Percentiles rank a stretch among this genome's conserved stretches.
Conservation (phyloP, 2,888 invertebrate genomes). For the Auanema sp. region DNA sequence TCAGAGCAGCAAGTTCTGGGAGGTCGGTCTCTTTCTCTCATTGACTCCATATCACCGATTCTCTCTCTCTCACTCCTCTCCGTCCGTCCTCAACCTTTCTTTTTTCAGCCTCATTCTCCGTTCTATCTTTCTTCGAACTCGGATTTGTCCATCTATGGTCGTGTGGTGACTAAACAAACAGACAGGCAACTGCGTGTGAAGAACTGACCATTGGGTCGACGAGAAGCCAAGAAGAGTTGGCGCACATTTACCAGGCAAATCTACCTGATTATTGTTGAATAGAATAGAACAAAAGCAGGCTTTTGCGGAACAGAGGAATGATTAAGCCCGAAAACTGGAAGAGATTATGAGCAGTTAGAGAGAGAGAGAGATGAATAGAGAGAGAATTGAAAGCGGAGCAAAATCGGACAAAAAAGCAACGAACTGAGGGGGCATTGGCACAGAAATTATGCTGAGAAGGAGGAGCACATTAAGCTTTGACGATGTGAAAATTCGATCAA, state of each 20-base stretch:
- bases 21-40: too few relatives aligned
- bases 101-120: not conserved
- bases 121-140: conserved; percentile 4
- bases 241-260: conserved; percentile 1
- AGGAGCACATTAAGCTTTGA: too few relatives aligned
- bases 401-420: too few relatives aligned
- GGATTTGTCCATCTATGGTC: too few relatives aligned
- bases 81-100: conserved; percentile 7
- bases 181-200: too few relatives aligned
- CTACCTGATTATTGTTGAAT: not conserved
- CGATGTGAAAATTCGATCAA: too few relatives aligned
- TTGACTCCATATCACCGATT: too few relatives aligned
- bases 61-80: too few relatives aligned
- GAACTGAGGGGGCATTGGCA: too few relatives aligned
- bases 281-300: not conserved
- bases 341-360: not conserved
- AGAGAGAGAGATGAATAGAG: not conserved
- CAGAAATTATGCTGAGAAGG: too few relatives aligned
- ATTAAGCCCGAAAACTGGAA: not conserved
- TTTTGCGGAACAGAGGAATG: not conserved
- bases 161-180: too few relatives aligned
- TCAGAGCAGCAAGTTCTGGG: too few relatives aligned
- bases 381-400: not conserved
- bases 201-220: not conserved
- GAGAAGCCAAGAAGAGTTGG: not conserved